Conservation (phyloP, 2,113 vertebrate species). For the Ascaphus truei region DNA sequence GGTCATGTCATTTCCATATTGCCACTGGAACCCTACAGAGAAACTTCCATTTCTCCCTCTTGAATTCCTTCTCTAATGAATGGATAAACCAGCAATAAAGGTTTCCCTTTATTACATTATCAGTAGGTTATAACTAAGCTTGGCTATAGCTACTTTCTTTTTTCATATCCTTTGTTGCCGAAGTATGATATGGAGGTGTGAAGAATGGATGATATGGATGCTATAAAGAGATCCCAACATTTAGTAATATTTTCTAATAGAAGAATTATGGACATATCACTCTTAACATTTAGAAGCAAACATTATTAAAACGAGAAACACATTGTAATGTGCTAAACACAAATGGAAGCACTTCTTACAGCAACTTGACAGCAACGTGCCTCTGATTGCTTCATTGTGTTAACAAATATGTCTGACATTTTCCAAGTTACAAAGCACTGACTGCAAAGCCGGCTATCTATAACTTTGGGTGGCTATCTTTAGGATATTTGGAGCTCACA, state of each 20-base stretch:
- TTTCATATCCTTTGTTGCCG: neutral
- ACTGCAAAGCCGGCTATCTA: no score
- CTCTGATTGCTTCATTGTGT: no score
- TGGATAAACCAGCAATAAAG: neutral
- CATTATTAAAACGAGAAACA: neutral
- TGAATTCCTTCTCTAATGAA: no score
- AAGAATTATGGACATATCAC: neutral
- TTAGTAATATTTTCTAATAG: neutral
- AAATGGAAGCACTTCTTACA: neutral
- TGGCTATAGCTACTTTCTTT: neutral
- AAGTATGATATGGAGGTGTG: no score
- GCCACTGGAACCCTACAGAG: neutral
- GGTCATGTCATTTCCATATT: neutral
- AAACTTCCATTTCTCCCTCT: neutral
- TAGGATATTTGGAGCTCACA: no score
- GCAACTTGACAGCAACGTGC: no score
- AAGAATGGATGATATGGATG: no score
- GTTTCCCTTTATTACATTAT: neutral
- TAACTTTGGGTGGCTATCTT: no score
- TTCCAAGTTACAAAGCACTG: no score
- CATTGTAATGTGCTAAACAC: neutral
- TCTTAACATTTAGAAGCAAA: neutral
- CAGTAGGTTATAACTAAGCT: neutral
- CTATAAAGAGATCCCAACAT: no score
- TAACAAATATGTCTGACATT: no score